phyloP scores from a whole-genome alignment of 2,888 invertebrate species.

The Dasypogon diadema region DNA sequence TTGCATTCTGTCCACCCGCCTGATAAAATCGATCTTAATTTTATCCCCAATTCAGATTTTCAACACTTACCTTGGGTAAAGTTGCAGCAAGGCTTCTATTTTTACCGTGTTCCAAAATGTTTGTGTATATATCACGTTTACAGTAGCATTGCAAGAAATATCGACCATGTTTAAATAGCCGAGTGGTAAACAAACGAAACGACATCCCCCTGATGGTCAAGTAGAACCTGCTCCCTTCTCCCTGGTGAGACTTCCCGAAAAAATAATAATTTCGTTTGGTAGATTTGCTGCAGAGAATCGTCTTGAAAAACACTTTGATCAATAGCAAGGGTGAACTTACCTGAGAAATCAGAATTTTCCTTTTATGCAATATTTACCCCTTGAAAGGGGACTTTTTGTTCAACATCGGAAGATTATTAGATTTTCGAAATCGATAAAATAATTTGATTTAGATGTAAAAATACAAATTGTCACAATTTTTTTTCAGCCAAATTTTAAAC shows the following conservation, averaged over 20 bases:
- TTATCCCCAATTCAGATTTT: not conserved
- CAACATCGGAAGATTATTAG: conserved; percentile 25
- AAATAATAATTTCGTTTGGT: no score
- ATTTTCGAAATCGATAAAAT: not conserved
- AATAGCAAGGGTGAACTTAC: no score
- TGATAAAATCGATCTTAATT: not conserved
- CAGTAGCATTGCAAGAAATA: conserved; percentile 70
- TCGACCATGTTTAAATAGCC: conserved; percentile 75
- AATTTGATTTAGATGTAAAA: not conserved
- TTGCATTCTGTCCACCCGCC: conserved; percentile 42
- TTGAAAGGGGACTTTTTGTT: not conserved
- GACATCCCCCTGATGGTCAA: conserved; percentile 68
- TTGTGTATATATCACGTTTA: conserved; percentile 70
- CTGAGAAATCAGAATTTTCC: no score
- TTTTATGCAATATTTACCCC: conserved; percentile 15
- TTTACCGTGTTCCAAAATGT: conserved; percentile 68
- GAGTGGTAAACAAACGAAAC: conserved; percentile 71
- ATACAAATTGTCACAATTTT: not conserved
- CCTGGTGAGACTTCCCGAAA: no score
- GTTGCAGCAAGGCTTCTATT: conserved; percentile 63
- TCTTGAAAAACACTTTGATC: no score
- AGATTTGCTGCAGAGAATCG: no score
- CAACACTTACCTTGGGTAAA: conserved; percentile 62
- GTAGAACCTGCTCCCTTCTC: conserved; percentile 10
- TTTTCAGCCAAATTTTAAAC: not conserved